Conservation (phyloP, 2,797 vertebrate genomes). For the Sebastes oblongus region DNA sequence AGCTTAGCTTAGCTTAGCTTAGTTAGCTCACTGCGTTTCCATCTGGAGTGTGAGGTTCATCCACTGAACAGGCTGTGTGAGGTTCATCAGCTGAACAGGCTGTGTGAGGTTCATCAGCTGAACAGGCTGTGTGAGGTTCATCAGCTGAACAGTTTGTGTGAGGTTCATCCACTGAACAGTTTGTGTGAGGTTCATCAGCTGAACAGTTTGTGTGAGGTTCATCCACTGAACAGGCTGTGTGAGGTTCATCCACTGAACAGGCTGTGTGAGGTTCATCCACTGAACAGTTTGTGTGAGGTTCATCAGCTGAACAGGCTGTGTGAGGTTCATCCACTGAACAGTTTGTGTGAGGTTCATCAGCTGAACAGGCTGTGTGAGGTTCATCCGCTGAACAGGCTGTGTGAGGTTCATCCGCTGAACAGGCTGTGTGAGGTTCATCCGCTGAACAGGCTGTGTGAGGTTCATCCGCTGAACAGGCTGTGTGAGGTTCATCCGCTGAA, state of each 20-base stretch:
- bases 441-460: background rate
- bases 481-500: background rate
- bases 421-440: no score
- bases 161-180: background rate
- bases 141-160: background rate
- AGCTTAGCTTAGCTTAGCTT: background rate
- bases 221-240: background rate
- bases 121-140: background rate
- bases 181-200: background rate
- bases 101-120: background rate
- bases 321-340: background rate
- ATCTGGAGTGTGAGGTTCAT: background rate
- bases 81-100: background rate
- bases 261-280: background rate
- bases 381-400: background rate
- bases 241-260: background rate
- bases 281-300: background rate
- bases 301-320: background rate
- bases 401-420: background rate
- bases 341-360: no score
- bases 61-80: background rate
- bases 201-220: background rate
- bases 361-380: background rate
- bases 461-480: background rate
- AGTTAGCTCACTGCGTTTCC: background rate